Evolutionary conservation across 2,113 vertebrate genomes (phyloP).

Genomic region (Hemibagrus wyckioides): DNA sequence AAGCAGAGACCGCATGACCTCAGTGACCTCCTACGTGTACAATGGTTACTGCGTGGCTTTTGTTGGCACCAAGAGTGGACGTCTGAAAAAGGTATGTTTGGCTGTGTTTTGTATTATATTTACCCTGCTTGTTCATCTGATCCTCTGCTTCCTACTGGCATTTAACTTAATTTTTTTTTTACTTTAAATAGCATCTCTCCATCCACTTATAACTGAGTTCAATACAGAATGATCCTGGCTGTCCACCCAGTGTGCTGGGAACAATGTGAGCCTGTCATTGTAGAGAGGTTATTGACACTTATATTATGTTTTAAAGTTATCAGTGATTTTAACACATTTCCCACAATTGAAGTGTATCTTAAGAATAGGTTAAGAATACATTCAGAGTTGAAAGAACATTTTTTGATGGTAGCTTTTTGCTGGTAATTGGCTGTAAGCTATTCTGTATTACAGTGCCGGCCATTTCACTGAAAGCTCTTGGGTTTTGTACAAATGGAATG

Average conservation of each 20-base stretch:
- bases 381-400: not conserved
- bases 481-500: not conserved
- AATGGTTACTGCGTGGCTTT: slow-evolving; percentile 95
- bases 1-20: slow-evolving; percentile 90
- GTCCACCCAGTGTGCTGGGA: slow-evolving; percentile 24
- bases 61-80: slow-evolving; percentile 93
- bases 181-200: slow-evolving; percentile 69
- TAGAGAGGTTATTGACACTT: slow-evolving; percentile 50
- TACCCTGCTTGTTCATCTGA: not conserved
- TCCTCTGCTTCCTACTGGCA: slow-evolving; percentile 35
- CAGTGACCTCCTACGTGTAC: slow-evolving; percentile 95
- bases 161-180: slow-evolving; percentile 46
- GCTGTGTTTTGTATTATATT: not conserved
- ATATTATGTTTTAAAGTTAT: not conserved
- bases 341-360: not conserved
- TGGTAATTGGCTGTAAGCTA: not conserved
- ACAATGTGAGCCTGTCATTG: slow-evolving; percentile 46
- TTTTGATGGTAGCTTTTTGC: not conserved
- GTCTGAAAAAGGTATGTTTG: slow-evolving; percentile 89
- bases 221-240: slow-evolving; percentile 29
- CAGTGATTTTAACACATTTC: slow-evolving; percentile 60
- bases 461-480: not conserved
- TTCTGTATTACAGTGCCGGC: not conserved
- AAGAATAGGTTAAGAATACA: not conserved
- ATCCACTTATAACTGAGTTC: slow-evolving; percentile 49